Percentiles rank a stretch among this genome's conserved stretches.
Conservation (phyloP, 2,113 vertebrate species). For the Sebastes schlegelii region DNA sequence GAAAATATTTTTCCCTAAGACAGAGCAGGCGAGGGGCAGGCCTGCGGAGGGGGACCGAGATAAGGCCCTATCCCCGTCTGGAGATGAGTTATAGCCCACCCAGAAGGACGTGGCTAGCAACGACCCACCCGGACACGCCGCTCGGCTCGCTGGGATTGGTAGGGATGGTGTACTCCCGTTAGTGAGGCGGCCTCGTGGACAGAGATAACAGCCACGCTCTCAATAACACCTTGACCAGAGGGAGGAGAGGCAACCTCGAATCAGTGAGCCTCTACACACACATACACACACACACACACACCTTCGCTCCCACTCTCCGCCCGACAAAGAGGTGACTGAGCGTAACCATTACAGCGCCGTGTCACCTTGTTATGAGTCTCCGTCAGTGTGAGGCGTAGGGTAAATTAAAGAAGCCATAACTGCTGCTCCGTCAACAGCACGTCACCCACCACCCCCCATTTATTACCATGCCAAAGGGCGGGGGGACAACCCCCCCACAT, state of each 20-base stretch:
- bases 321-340: conserved; percentile 72
- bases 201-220: conserved; percentile 75
- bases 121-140: conserved; percentile 62
- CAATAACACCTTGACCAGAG: conserved; percentile 81
- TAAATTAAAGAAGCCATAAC: conserved; percentile 81
- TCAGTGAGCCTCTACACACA: conserved; percentile 45
- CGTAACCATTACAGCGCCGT: conserved; percentile 65
- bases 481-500: conserved; percentile 45
- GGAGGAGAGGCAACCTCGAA: conserved; percentile 60
- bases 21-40: conserved; percentile 67
- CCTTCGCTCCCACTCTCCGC: neutral
- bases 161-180: conserved; percentile 51
- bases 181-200: conserved; percentile 59
- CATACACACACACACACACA: conserved; percentile 10
- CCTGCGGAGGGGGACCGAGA: conserved; percentile 71
- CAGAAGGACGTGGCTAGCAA: conserved; percentile 75
- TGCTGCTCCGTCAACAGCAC: conserved; percentile 69
- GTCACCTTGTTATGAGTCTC: conserved; percentile 80
- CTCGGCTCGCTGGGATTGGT: conserved; percentile 62
- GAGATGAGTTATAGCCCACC: conserved; percentile 84
- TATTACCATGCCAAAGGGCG: conserved; percentile 66
- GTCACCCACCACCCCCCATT: conserved; percentile 69
- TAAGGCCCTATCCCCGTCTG: conserved; percentile 73
- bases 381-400: conserved; percentile 60
- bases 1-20: conserved; percentile 74